A percentile compares a stretch with the other conserved stretches of the same genome.
Evolutionary conservation across 2,113 vertebrate species (phyloP).

Genomic region (Sapajus apella): DNA sequence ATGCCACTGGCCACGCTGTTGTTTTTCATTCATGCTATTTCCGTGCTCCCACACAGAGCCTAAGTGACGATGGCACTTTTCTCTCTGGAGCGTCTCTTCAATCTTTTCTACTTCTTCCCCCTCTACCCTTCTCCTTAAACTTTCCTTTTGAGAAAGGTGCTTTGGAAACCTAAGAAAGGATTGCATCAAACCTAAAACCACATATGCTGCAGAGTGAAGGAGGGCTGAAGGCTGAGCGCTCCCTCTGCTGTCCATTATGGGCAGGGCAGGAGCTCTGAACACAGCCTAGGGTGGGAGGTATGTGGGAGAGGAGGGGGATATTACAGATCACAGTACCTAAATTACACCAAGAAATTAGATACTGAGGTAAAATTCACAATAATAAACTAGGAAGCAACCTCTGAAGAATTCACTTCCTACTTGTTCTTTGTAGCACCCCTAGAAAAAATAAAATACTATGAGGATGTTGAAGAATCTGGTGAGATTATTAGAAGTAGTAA

Average conservation of each 20-base stretch:
- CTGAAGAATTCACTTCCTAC: neutral
- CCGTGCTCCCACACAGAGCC: neutral
- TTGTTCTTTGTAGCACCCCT: neutral
- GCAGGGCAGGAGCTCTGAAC: neutral
- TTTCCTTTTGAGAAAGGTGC: neutral
- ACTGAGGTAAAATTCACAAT: neutral
- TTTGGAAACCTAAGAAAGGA: neutral
- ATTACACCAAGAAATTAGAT: neutral
- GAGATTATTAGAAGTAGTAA: neutral
- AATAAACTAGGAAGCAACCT: neutral
- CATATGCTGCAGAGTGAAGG: too few species aligned
- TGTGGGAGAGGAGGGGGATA: neutral
- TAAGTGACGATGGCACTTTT: neutral
- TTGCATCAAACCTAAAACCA: fast-evolving
- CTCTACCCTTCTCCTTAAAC: neutral
- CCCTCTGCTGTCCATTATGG: neutral
- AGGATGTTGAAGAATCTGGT: neutral
- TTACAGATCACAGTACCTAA: neutral
- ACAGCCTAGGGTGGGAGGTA: neutral
- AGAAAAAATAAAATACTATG: neutral
- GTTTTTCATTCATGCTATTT: neutral
- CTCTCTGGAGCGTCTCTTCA: neutral
- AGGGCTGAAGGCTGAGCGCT: neutral
- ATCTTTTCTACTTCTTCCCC: neutral
- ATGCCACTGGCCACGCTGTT: fast-evolving